Evolutionary conservation across 2,113 vertebrate species (phyloP).

Genomic region (Diadophis punctatus): DNA sequence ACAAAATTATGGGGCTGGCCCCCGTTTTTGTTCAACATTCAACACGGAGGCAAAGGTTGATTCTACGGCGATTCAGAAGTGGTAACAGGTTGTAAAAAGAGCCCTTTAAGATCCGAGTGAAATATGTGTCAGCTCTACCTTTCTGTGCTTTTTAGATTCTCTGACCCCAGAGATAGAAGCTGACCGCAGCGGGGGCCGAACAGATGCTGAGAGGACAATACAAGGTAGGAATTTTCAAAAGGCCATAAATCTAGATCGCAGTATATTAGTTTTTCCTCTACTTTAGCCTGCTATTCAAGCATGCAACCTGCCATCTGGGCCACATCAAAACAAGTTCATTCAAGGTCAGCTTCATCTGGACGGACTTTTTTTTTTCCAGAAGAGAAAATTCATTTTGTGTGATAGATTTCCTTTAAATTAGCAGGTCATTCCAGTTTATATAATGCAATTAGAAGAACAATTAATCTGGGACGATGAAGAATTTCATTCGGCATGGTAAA

Average conservation of each 20-base stretch:
- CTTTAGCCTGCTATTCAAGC: slow-evolving; percentile 93
- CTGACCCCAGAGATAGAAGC: slow-evolving; percentile 99
- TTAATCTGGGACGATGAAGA: slow-evolving; percentile 67
- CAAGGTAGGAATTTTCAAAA: slow-evolving; percentile 98
- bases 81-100: slow-evolving; percentile 71
- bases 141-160: slow-evolving; percentile 92
- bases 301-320: slow-evolving; percentile 98
- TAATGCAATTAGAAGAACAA: slow-evolving; percentile 71
- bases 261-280: slow-evolving; percentile 90
- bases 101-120: slow-evolving; percentile 68
- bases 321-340: slow-evolving; percentile 88
- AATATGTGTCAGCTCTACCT: slow-evolving; percentile 80
- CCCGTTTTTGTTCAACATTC: slow-evolving; percentile 68
- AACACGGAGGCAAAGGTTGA: slow-evolving; percentile 68
- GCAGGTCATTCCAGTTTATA: slow-evolving; percentile 75
- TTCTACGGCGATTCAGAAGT: slow-evolving; percentile 68
- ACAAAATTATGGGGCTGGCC: slow-evolving; percentile 53
- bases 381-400: slow-evolving; percentile 70
- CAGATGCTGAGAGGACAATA: slow-evolving; percentile 99
- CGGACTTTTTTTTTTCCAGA: slow-evolving; percentile 63
- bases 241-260: slow-evolving; percentile 93
- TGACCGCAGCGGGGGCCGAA: slow-evolving; percentile 98
- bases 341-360: slow-evolving; percentile 94
- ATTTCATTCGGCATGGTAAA: slow-evolving; percentile 47
- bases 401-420: slow-evolving; percentile 79